Percentiles rank a stretch among this genome's conserved stretches.
These are phyloP conservation scores for Lucifuga dentata DNA, from an alignment of 2,113 vertebrate genomes.

Conservation along the genomic window DNA sequence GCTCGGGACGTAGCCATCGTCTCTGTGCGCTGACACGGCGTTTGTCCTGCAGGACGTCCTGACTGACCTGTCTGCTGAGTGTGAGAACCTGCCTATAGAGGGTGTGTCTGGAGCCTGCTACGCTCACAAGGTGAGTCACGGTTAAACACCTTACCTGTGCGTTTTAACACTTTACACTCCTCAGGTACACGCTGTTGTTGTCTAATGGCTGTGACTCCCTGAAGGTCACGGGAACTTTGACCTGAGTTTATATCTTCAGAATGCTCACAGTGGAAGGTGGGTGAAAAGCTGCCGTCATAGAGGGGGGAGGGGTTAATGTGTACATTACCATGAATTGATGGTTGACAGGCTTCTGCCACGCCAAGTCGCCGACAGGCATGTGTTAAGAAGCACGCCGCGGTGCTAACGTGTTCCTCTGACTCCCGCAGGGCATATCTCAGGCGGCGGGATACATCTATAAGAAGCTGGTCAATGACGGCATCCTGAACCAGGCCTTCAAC, in stretches of 20 bases:
- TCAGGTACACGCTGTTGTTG: not conserved
- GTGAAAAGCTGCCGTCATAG: no score
- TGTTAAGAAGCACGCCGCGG: no score
- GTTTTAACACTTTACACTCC: not conserved
- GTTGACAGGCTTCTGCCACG: no score
- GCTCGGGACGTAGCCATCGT: no score
- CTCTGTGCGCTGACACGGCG: not conserved
- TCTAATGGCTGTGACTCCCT: not conserved
- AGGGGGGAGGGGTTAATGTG: no score
- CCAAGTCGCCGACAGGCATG: no score
- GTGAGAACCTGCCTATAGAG: conserved; percentile 88
- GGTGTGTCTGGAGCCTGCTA: conserved; percentile 88
- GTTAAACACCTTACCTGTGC: no score
- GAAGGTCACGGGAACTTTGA: no score
- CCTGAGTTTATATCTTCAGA: no score
- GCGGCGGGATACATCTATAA: conserved; percentile 91
- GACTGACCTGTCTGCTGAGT: conserved; percentile 94
- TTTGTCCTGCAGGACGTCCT: conserved; percentile 87
- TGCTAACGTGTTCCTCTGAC: not conserved
- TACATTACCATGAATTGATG: no score
- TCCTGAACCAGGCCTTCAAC: conserved; percentile 94
- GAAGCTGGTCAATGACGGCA: conserved; percentile 91
- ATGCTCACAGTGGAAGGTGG: no score
- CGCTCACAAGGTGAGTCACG: conserved; percentile 93
- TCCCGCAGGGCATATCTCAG: conserved; percentile 90